These are phyloP conservation scores for Mythimna lalbum DNA, from an alignment of 2,888 invertebrate species.

Conservation along the genomic window DNA sequence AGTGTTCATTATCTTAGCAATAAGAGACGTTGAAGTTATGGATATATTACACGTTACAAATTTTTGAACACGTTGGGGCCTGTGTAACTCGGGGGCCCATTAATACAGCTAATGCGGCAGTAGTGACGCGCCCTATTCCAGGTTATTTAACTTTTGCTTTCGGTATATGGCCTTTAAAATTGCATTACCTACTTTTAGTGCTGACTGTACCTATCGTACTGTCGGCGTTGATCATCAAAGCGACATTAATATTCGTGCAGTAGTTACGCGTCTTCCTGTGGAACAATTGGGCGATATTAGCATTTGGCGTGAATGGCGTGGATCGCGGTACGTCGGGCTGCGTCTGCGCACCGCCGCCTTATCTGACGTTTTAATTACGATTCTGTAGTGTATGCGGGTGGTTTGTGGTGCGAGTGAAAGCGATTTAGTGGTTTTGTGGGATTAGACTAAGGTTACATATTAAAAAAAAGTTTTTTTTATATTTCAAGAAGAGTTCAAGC, in stretches of 20 bases:
- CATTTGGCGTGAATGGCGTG: slow-evolving; percentile 80
- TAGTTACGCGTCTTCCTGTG: slow-evolving; percentile 63
- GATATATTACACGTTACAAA: too few species aligned
- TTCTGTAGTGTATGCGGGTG: slow-evolving; percentile 73
- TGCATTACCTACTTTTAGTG: neutral
- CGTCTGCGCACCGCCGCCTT: slow-evolving; percentile 74
- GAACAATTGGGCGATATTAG: slow-evolving; percentile 74
- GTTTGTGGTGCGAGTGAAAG: slow-evolving; percentile 61
- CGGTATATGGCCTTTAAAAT: neutral
- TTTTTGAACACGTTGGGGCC: too few species aligned
- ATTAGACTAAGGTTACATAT: neutral
- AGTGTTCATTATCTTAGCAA: too few species aligned
- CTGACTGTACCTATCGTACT: slow-evolving; percentile 1
- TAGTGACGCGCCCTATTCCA: too few species aligned
- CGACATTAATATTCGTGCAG: slow-evolving; percentile 65
- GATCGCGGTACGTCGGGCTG: slow-evolving; percentile 67
- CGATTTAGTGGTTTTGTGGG: slow-evolving; percentile 27
- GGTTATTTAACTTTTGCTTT: too few species aligned
- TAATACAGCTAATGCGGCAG: too few species aligned
- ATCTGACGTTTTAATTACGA: slow-evolving; percentile 89
- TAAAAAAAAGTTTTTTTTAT: too few species aligned
- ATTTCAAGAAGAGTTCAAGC: too few species aligned
- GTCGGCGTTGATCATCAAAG: slow-evolving; percentile 43
- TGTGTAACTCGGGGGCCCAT: too few species aligned
- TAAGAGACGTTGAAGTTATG: too few species aligned